These are phyloP conservation scores for Peucedramus taeniatus DNA, from an alignment of 2,113 vertebrate genomes.

Conservation along the genomic window DNA sequence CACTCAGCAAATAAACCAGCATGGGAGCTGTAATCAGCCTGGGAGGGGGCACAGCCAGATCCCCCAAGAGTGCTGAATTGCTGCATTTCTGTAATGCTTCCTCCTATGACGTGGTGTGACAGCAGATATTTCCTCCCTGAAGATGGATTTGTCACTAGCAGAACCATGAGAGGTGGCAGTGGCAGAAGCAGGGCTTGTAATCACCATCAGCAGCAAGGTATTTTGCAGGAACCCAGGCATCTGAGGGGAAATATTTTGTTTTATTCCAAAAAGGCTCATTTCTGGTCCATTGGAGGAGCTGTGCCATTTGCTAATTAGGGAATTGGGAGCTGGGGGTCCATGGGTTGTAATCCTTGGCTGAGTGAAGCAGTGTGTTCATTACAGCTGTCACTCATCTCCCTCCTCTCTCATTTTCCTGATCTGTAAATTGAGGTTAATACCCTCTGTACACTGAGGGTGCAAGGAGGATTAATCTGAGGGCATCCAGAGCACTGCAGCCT, in stretches of 20 bases:
- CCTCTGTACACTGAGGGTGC: background rate
- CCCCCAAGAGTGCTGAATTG: background rate
- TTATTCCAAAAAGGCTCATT: background rate
- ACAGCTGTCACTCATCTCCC: slow-evolving; percentile 39
- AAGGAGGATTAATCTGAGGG: background rate
- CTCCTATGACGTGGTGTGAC: background rate
- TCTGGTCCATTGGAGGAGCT: background rate
- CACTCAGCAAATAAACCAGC: slow-evolving; percentile 33
- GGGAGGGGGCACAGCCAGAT: background rate
- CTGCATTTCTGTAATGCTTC: slow-evolving; percentile 24
- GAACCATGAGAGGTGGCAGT: background rate
- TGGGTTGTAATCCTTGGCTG: background rate
- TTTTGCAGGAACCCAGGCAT: background rate
- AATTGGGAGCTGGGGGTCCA: background rate
- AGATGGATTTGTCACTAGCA: background rate
- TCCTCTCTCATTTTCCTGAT: slow-evolving; percentile 11
- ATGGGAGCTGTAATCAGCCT: background rate
- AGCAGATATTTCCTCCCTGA: slow-evolving; percentile 10
- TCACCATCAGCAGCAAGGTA: background rate
- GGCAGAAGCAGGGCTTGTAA: background rate
- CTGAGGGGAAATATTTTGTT: background rate
- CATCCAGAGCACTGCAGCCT: background rate
- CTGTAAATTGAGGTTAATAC: slow-evolving; percentile 35
- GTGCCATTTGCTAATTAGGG: slow-evolving; percentile 1
- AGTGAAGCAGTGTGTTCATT: background rate